Evolutionary conservation across 2,888 invertebrate species (phyloP).

Genomic region (Seira ritae): DNA sequence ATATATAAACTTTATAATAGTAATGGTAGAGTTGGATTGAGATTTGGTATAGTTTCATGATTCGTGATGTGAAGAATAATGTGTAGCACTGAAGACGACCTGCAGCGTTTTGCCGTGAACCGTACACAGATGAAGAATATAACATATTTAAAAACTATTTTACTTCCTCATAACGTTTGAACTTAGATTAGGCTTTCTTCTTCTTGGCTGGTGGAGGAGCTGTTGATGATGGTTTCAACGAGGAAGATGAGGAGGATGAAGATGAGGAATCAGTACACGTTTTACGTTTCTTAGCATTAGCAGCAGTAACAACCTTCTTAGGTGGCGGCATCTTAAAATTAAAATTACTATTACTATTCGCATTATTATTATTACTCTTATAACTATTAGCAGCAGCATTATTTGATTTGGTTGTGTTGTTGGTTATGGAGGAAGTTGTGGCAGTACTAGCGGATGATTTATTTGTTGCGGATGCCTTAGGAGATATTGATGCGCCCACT

Average conservation of each 20-base stretch:
- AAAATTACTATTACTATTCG: background rate
- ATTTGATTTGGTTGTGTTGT: background rate
- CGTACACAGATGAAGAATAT: too few relatives aligned
- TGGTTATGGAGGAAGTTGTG: background rate
- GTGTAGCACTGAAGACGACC: too few relatives aligned
- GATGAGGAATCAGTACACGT: background rate
- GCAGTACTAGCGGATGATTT: background rate
- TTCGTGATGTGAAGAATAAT: too few relatives aligned
- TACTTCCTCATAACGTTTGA: too few relatives aligned
- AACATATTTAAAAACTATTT: too few relatives aligned
- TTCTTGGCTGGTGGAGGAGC: background rate
- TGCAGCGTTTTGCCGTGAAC: too few relatives aligned
- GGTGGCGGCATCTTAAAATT: constrained; percentile 2
- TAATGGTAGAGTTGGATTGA: too few relatives aligned
- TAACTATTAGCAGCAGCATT: constrained; percentile 10
- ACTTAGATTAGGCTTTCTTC: background rate
- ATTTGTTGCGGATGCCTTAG: background rate
- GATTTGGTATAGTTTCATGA: too few relatives aligned
- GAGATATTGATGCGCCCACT: background rate
- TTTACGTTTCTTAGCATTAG: constrained; percentile 10
- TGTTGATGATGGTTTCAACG: background rate
- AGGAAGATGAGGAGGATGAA: background rate
- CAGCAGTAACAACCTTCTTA: background rate
- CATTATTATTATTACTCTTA: background rate
- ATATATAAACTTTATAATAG: too few relatives aligned